Percentiles rank a stretch among this genome's conserved stretches.
Evolutionary conservation across 2,113 vertebrate genomes (phyloP).

Genomic region (Limanda limanda): DNA sequence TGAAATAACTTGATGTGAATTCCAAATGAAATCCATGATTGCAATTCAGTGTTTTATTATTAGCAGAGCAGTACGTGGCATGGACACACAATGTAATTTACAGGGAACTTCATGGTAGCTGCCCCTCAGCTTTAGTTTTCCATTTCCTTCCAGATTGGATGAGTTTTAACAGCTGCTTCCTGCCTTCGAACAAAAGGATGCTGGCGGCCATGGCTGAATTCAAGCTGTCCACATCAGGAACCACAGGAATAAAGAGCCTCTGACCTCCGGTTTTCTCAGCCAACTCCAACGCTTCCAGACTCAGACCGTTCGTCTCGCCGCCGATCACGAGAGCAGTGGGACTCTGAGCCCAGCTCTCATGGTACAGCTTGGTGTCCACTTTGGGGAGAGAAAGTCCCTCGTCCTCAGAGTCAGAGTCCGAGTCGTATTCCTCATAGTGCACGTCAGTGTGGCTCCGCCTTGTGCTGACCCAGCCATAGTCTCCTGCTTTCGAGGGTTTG

Average conservation of each 20-base stretch:
- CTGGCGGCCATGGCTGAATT: constrained; percentile 92
- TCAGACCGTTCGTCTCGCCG: constrained; percentile 90
- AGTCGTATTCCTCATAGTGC: constrained; percentile 61
- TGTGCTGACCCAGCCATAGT: constrained; percentile 76
- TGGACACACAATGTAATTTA: not conserved
- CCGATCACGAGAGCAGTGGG: constrained; percentile 89
- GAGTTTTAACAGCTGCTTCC: constrained; percentile 82
- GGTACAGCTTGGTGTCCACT: constrained; percentile 81
- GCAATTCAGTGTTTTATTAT: constrained; percentile 23
- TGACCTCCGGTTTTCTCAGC: constrained; percentile 82
- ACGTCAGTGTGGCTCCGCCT: constrained; percentile 34
- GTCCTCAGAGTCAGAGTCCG: constrained; percentile 50
- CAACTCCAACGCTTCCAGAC: constrained; percentile 83
- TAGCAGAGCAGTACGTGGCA: not conserved
- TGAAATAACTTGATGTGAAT: too few species aligned
- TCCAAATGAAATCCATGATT: not conserved
- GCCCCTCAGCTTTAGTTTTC: constrained; percentile 32
- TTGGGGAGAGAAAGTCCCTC: constrained; percentile 58
- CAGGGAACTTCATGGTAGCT: constrained; percentile 19
- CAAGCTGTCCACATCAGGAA: constrained; percentile 88
- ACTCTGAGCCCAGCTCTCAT: constrained; percentile 83
- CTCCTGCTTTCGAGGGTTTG: constrained; percentile 55
- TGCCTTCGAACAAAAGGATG: constrained; percentile 92
- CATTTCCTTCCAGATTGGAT: constrained; percentile 46
- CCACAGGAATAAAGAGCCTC: constrained; percentile 86